Base-by-base conservation (phyloP, 1,140 invertebrate genomes). In the Bombus superbus region DNA sequence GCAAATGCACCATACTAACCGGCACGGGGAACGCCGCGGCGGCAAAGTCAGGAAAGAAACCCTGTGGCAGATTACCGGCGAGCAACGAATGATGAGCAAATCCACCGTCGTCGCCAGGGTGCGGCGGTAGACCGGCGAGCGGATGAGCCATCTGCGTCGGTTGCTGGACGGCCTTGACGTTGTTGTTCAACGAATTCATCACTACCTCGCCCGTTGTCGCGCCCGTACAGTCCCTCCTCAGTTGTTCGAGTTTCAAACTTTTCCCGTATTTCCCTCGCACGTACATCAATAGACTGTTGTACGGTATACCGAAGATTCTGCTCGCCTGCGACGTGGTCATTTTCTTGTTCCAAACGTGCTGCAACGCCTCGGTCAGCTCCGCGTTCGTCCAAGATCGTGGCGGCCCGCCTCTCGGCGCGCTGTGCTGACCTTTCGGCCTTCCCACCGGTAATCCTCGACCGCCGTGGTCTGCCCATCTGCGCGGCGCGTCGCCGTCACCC, bases 251-350 rank as follows among this genome's bases (percentile, higher is more conserved):
- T 92, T 98, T 98, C 38, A 98, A 95, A 89, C 97, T 98, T 93
- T 98, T 98, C 3, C 98, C 98, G 92, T 98, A 98, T 92, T 98
- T 98, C 28, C 98, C 98, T n/a, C 98, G 95, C 11, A 98, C 98
- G 94, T 98, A 98, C 98, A 98, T 98, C 28, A 98, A 95, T 3
- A 98, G 95, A 38, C 97, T 98, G 94, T 98, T 98, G 96, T 98
- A 98, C 2, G 98, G 98, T 75, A 98, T 98, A 11, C 98, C 98
- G 93, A 98, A 98, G 90, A 98, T 97, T 69, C 98, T 95, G 28
- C 97, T 98, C 1, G 98, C 98, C 94, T 98, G 98, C 86, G 98
- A 98, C 2, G 98, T 98, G n/a, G 98, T 98, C 97, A 98, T 98
- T 92, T 98, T 98, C 92, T 98, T 98, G 93, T 98, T 98, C 98